Percentiles rank a stretch among this genome's conserved stretches.
These are phyloP conservation scores for Ancistrus triradiatus DNA, from an alignment of 2,113 vertebrate genomes.

Conservation along the genomic window DNA sequence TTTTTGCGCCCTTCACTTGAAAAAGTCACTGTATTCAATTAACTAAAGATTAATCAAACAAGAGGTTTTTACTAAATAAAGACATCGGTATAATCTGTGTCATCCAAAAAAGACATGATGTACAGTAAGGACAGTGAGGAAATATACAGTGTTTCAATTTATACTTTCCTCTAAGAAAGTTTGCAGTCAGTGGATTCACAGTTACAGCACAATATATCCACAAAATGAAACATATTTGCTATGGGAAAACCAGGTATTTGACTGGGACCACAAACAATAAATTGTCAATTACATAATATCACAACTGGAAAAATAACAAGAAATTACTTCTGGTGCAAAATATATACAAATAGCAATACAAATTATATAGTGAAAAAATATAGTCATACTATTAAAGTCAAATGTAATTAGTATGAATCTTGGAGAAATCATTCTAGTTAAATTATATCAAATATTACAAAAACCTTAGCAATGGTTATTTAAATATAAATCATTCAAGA, in stretches of 20 bases:
- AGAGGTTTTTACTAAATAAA: no score
- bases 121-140: neutral
- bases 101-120: neutral
- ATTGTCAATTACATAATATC: neutral
- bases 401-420: neutral
- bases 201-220: neutral
- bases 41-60: no score
- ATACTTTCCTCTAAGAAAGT: neutral
- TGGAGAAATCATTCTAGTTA: neutral
- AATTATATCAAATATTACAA: neutral
- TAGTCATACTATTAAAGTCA: neutral
- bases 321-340: neutral
- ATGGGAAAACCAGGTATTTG: neutral
- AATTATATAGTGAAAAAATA: neutral
- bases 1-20: no score
- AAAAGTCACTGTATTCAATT: no score
- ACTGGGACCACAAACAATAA: neutral
- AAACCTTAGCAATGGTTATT: no score
- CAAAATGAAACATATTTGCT: neutral
- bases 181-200: conserved; percentile 3
- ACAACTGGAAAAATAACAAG: neutral
- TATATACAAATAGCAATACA: neutral
- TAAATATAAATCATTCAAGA: no score
- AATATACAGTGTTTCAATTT: no score
- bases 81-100: no score